Evolutionary conservation across 2,113 vertebrate genomes (phyloP), one percentile per base, ranked within the genome.

Genomic region (Chlamydotis undulata): DNA sequence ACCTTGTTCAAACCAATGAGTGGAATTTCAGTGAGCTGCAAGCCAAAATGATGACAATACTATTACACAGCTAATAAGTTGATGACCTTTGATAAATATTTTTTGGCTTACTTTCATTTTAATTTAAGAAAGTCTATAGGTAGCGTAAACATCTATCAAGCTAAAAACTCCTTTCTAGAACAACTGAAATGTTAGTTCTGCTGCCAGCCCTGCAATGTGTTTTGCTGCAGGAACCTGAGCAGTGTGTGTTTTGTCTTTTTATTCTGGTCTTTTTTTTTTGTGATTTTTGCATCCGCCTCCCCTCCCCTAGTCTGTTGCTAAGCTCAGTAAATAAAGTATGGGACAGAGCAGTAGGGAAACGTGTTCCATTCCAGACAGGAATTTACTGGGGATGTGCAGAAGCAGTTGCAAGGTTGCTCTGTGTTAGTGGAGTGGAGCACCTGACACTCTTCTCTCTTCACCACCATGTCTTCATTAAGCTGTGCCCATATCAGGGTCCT

Each of bases 11-110:
- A 90, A 76, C 65, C 65, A 76, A 68, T 22, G 82, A 96, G 43
- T 31, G 22, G 70, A 57, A 87, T 85, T 79, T 68, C 59, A 39
- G 67, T 56, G 70, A 94, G 80, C 95, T 94, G 67, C 31, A 43
- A 83, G 85, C 82, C 55, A 90, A 73, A 91, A 80, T 39, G 65
- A 79, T 90, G 85, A 47, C 83, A 65, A 9, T 28, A 6, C 45
- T 61, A 77, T 94, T 88, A 90, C 79, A 56, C 63, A 77, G 90
- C 70, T 88, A 92, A 93, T 69, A 89, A 91, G 63, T 65, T 79
- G 85, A 74, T 83, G 91, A 89, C 91, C 91, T 94, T 83, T 92
- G 89, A 97, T 92, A 93, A 94, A 94, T 91, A 79, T 69, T 95
- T 94, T 89, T 89, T 94, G 91, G 93, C 87, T 93, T 79, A 45